Conservation (phyloP, 2,113 vertebrate species). For the Malaclemys terrapin region DNA sequence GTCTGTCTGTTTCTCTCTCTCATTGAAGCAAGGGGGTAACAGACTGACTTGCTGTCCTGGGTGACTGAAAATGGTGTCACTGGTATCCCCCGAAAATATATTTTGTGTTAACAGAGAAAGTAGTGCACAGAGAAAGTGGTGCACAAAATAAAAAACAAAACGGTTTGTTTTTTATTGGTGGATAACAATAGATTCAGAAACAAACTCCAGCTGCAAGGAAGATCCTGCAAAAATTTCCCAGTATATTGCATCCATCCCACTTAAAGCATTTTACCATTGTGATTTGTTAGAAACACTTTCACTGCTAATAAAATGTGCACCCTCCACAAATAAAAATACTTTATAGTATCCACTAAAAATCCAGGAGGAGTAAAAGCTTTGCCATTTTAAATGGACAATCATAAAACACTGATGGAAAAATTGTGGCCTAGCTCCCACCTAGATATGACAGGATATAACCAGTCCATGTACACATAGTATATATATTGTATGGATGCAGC, state of each 20-base stretch:
- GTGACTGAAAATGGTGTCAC: too few species aligned
- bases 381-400: constrained; percentile 45
- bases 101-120: background rate
- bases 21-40: too few species aligned
- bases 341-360: constrained; percentile 22
- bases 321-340: constrained; percentile 11
- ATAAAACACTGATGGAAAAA: constrained; percentile 72
- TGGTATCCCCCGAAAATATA: background rate
- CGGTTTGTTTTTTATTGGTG: background rate
- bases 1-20: too few species aligned
- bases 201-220: background rate
- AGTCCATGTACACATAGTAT: background rate
- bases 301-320: background rate
- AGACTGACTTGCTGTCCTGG: too few species aligned
- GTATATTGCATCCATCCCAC: background rate
- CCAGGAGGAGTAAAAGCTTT: constrained; percentile 25
- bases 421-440: constrained; percentile 37
- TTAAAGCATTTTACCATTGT: background rate
- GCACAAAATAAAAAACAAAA: background rate
- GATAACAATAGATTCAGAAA: constrained; percentile 13
- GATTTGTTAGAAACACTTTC: constrained; percentile 10
- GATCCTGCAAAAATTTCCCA: constrained; percentile 11
- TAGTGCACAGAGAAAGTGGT: background rate
- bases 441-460: constrained; percentile 58
- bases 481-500: too few species aligned